Evolutionary conservation across 2,113 vertebrate species (phyloP).

Genomic region (Rhinolophus sinicus): DNA sequence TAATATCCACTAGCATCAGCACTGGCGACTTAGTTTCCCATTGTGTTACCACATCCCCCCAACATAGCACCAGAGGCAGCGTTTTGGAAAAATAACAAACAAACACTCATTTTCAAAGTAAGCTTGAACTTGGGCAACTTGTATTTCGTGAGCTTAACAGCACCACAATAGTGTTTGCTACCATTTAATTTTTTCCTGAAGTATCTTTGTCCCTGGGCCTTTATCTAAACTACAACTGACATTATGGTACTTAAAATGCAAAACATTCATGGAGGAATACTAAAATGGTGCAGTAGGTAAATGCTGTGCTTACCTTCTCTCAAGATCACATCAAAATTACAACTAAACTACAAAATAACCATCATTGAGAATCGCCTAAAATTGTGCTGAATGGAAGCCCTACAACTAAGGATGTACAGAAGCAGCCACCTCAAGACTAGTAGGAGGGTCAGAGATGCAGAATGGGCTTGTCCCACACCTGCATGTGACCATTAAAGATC

Average conservation of each 20-base stretch:
- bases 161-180: neutral
- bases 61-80: slow-evolving; percentile 57
- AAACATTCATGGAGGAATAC: neutral
- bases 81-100: slow-evolving; percentile 75
- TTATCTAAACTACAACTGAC: neutral
- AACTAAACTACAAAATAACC: no score
- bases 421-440: no score
- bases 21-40: slow-evolving; percentile 60
- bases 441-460: no score
- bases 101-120: slow-evolving; percentile 75
- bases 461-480: no score
- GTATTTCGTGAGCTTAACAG: slow-evolving; percentile 32
- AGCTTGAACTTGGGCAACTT: slow-evolving; percentile 64
- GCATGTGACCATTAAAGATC: no score
- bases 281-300: no score
- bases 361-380: no score
- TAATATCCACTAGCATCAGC: slow-evolving; percentile 62
- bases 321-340: no score
- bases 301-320: no score
- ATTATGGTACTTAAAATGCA: neutral
- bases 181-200: neutral
- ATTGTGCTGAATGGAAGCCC: no score
- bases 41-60: slow-evolving; percentile 57
- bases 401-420: no score
- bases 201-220: neutral